Evolutionary conservation across 2,113 vertebrate species (phyloP), one percentile per base, ranked within the genome.

Genomic region (Cricetomys ansorgei): DNA sequence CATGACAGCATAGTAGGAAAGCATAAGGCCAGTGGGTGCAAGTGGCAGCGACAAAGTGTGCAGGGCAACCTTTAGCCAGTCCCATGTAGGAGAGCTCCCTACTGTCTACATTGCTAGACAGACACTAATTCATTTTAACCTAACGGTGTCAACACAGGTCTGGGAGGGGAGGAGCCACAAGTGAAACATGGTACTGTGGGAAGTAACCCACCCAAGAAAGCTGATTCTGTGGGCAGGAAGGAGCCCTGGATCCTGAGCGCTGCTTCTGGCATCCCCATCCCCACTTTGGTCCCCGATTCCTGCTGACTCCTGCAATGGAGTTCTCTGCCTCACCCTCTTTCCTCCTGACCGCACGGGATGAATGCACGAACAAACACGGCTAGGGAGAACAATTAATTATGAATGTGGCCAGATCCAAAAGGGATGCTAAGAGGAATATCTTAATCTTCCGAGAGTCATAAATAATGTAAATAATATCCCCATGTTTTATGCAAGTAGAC

Each of bases 391-490:
- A 43, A 57, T 81, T 72, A 91, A 43, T 91, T 62, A 81, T 72
- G 79, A 97, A 93, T 75, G 29, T 75, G 50, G 73, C 45, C 19
- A 0, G 73, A 89, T 95, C 64, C 65, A 29, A 2, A 55, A 96
- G 27, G 70, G 17, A 69, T 25, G 73, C 31, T 81, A 79, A 94
- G 94, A 95, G 64, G 81, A 94, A 88, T 1, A 7, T 29, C 92
- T 7, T 57, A 31, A 43, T 59, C 72, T 86, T 88, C 80, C 1
- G 1, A 59, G 91, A 89, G 50, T 37, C 53, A 65, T 98, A 72
- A 93, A 91, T 97, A 91, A 89, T 73, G 64, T 95, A 91, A 72
- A 72, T 37, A 69, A 90, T 90, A 96, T 97, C 73, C 88, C 55
- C 7, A 25, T 94, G 34, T 97, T 97, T 98, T 97, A 53, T 81